Evolutionary conservation across 2,888 invertebrate species (phyloP).

Genomic region (Cantharis rustica): DNA sequence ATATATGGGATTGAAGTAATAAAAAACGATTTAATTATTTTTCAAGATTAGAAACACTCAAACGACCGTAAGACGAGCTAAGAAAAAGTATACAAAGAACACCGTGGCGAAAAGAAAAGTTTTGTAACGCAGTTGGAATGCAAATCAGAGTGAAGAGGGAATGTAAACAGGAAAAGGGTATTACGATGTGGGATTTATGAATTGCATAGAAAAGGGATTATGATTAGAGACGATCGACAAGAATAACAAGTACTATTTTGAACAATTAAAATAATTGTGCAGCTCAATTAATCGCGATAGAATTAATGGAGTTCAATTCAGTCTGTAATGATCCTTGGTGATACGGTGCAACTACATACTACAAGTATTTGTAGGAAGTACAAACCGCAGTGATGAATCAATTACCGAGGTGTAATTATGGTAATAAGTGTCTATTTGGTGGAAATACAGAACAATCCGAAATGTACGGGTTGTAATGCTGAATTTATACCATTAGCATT

Average conservation of each 20-base stretch:
- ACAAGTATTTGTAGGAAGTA: constrained; percentile 3
- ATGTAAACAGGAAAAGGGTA: not conserved
- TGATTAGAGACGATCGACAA: not conserved
- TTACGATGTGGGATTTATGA: not conserved
- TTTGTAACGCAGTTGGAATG: not conserved
- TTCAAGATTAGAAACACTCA: not conserved
- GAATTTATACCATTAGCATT: not conserved
- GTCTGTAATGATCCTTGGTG: constrained; percentile 1
- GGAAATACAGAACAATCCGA: constrained; percentile 8
- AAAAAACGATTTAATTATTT: not conserved
- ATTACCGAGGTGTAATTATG: constrained; percentile 25
- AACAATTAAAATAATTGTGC: not conserved
- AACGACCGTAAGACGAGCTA: not conserved
- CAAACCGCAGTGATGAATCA: constrained; percentile 20
- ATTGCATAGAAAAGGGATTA: not conserved
- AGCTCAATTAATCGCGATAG: not conserved
- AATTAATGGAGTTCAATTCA: constrained; percentile 1
- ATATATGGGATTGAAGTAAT: not conserved
- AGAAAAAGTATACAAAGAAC: not conserved
- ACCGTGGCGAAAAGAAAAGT: not conserved
- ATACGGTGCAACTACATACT: not conserved
- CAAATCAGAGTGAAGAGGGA: not conserved
- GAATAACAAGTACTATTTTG: not conserved
- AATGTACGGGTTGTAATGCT: constrained; percentile 3
- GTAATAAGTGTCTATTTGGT: constrained; percentile 21